phyloP scores from a whole-genome alignment of 2,888 invertebrate species.

The Yponomeuta malinellus region DNA sequence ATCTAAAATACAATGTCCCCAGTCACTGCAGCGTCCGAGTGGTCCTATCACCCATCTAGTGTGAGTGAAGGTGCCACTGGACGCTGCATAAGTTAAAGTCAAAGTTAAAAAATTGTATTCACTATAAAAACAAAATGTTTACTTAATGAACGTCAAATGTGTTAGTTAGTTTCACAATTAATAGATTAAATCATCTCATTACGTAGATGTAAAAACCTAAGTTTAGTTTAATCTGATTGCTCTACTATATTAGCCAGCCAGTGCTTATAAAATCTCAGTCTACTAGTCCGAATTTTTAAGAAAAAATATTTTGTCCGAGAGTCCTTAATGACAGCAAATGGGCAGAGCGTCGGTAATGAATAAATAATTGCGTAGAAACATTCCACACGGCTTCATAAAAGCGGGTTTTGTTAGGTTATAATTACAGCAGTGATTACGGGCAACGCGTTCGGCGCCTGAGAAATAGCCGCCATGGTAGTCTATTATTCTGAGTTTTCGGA shows the following conservation, averaged over 20 bases:
- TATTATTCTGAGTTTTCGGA: background rate
- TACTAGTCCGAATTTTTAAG: background rate
- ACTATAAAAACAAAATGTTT: too few species aligned
- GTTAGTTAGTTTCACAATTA: too few species aligned
- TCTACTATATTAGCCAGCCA: slow-evolving; percentile 29
- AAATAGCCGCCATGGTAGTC: background rate
- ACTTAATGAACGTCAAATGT: too few species aligned
- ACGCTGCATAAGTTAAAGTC: too few species aligned
- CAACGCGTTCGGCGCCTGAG: background rate
- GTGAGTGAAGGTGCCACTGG: too few species aligned
- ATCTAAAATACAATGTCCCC: too few species aligned
- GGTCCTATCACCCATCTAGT: too few species aligned
- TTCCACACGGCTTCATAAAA: slow-evolving; percentile 34
- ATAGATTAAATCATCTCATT: too few species aligned
- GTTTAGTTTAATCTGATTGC: slow-evolving; percentile 5
- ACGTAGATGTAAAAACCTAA: too few species aligned
- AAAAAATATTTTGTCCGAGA: slow-evolving; percentile 42
- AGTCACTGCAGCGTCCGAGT: too few species aligned
- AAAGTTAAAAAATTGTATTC: too few species aligned
- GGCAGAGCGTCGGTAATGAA: slow-evolving; percentile 50
- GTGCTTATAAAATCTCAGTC: slow-evolving; percentile 23
- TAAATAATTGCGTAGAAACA: slow-evolving; percentile 68
- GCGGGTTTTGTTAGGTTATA: slow-evolving; percentile 40
- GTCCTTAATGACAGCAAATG: slow-evolving; percentile 60
- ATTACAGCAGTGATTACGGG: slow-evolving; percentile 43